Base-by-base conservation (phyloP, 2,113 vertebrate species). In the Talpa occidentalis region DNA sequence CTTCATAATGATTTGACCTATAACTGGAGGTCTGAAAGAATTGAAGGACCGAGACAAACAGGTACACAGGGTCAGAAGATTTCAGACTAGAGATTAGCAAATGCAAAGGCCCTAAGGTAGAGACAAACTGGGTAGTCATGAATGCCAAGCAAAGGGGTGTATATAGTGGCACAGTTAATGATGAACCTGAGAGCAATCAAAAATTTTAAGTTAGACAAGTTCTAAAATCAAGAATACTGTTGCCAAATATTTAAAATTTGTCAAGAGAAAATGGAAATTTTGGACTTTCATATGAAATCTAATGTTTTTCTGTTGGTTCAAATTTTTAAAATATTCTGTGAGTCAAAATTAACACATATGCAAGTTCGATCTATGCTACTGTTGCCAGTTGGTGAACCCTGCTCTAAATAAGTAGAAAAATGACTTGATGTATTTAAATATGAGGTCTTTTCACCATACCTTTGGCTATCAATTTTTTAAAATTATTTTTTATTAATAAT, bases 321-420 rank as follows among this genome's bases (percentile, higher is more conserved):
- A 67, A 52, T 52, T 84, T 88, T 93, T 64, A 22, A 94, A 93
- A 95, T 42, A 90, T 49, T 87, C 44, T 80, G 11, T 76, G 49
- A 94, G 54, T 24, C 76, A 94, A 90, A 94, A 94, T 40, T 88
- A 83, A 94, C 30, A 91, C 40, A 67, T 70, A 70, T 59, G 37
- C 24, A 88, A 84, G 60, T 69, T 59, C 88, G 76, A 90, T 83
- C 22, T 54, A 83, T 17, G 35, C 30, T 52, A 62, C 10, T 87
- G 47, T 32, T 42, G 35, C 37, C 42, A 56, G 30, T 70, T 54
- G 86, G 10, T 64, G 15, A 49, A 74, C 37, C 62, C 35, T 82
- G 12, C 16, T 85, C 54, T 44, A 69, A 70, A 67, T 74, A 91
- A 82, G 35, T 2, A 89, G 44, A 72, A 72, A 49, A 74, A 80